phyloP scores from a whole-genome alignment of 2,888 invertebrate species.

The Brassicogethes aeneus region DNA sequence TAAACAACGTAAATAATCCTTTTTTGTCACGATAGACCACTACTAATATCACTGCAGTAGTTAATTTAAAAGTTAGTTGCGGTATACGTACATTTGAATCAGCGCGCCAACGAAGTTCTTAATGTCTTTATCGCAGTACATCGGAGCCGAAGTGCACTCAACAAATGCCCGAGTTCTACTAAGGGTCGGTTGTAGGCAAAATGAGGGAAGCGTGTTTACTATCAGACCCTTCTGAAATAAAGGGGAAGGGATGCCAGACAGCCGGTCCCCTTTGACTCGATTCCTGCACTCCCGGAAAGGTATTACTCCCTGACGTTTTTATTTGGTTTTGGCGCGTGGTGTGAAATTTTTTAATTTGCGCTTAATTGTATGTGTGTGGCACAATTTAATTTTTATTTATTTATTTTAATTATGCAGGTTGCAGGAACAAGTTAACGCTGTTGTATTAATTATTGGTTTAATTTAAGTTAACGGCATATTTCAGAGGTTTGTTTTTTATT shows the following conservation, averaged over 20 bases:
- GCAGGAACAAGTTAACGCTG: no score
- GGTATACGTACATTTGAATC: neutral
- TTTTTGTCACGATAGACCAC: no score
- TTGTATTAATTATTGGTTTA: no score
- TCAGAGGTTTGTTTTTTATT: no score
- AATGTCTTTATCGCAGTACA: neutral
- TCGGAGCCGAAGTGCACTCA: neutral
- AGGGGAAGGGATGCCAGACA: neutral
- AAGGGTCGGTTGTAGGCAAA: neutral
- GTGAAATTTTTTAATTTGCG: neutral
- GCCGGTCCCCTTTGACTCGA: neutral
- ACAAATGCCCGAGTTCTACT: neutral
- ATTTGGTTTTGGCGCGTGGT: neutral
- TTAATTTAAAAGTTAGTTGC: no score
- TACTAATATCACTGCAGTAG: no score
- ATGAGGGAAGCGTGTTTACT: neutral
- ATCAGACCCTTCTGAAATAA: neutral
- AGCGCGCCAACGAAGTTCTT: neutral
- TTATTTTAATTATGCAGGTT: no score
- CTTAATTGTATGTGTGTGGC: no score
- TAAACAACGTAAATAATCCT: no score
- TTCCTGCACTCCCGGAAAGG: neutral
- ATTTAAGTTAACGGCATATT: no score
- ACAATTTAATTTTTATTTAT: no score
- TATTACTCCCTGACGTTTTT: neutral